Conservation (phyloP, 2,888 invertebrate species). For the Dichetophora obliterata region DNA sequence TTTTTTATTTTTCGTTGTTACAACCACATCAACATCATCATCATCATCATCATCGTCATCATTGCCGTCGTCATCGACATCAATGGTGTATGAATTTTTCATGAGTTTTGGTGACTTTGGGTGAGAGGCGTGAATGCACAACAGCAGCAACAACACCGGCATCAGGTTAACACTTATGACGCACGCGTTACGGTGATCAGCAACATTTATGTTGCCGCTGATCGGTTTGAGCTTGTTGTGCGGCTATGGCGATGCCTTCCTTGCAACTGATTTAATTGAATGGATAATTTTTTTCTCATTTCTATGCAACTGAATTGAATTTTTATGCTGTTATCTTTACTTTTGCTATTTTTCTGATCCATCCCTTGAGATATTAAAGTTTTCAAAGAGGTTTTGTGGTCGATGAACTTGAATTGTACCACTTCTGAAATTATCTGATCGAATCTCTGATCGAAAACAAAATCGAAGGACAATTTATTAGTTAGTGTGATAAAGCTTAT, state of each 20-base stretch:
- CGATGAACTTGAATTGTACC: no score
- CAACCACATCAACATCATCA: background rate
- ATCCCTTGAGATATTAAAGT: background rate
- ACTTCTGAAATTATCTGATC: no score
- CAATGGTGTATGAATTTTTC: conserved; percentile 27
- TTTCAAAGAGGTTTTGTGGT: no score
- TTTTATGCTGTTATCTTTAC: background rate
- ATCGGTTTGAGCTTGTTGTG: background rate
- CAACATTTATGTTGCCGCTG: background rate
- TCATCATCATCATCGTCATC: background rate
- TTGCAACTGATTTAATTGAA: conserved; percentile 29
- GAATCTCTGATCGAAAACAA: no score
- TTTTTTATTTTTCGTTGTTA: background rate
- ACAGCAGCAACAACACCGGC: background rate
- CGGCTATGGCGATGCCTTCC: background rate
- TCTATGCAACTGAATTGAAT: background rate
- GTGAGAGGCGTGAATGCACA: conserved; percentile 16
- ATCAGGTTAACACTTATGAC: background rate
- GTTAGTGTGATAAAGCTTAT: no score
- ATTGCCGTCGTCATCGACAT: background rate
- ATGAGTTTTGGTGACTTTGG: conserved; percentile 31
- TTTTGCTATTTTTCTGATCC: background rate
- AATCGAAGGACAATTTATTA: no score
- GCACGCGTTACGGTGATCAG: background rate
- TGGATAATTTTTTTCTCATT: background rate